Evolutionary conservation across 2,888 invertebrate species (phyloP).

Genomic region (Temnothorax unifasciatus): DNA sequence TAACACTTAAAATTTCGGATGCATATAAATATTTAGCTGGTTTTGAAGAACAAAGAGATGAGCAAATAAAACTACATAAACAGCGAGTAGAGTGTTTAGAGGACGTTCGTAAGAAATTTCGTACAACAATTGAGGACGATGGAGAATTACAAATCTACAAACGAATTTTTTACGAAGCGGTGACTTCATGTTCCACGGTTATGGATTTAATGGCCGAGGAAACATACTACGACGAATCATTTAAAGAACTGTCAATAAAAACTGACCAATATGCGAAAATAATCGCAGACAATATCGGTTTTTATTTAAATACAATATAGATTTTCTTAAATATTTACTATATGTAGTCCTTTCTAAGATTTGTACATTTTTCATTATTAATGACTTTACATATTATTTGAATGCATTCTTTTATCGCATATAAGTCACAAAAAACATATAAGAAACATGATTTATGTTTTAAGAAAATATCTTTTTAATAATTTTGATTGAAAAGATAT

Average conservation of each 20-base stretch:
- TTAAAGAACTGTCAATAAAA: no score
- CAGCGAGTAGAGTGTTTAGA: not conserved
- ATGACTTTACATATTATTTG: no score
- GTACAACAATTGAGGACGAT: not conserved
- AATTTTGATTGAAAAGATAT: no score
- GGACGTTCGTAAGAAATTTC: not conserved
- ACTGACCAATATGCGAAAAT: not conserved
- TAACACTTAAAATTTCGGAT: not conserved
- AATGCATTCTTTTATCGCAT: no score
- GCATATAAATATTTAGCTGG: not conserved
- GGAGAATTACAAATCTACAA: not conserved
- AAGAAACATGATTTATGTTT: no score
- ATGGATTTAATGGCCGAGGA: not conserved
- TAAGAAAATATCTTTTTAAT: no score
- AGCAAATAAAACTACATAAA: slow-evolving; percentile 10
- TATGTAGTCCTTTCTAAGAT: no score
- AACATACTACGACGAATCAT: not conserved
- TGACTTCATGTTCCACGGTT: not conserved
- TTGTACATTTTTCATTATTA: no score
- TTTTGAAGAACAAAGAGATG: not conserved
- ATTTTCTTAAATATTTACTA: no score
- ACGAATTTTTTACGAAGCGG: not conserved
- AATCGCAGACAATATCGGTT: not conserved
- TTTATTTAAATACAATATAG: no score
- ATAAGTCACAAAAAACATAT: no score